phyloP scores from a whole-genome alignment of 1,140 invertebrate species.

The Drosophila guanche region DNA sequence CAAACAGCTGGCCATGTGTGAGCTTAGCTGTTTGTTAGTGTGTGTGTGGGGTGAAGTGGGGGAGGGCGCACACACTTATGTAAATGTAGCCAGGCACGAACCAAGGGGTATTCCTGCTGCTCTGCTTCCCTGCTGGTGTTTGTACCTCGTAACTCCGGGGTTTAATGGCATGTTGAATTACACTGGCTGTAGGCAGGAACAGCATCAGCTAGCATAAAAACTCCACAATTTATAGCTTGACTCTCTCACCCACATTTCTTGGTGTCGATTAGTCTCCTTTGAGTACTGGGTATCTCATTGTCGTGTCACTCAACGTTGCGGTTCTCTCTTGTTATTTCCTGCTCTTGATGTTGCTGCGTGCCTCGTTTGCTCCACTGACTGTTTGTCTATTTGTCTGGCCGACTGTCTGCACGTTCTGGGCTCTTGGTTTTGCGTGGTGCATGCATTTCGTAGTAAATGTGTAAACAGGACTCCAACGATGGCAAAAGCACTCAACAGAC shows the following conservation, averaged over 20 bases:
- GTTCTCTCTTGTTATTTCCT: slow-evolving; percentile 1
- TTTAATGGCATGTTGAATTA: neutral
- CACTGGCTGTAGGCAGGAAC: too few species aligned
- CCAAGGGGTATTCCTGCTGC: slow-evolving; percentile 16
- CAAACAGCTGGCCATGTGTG: slow-evolving; percentile 46
- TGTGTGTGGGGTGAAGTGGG: slow-evolving; percentile 6
- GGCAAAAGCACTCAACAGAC: slow-evolving; percentile 39
- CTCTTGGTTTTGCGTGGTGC: slow-evolving; percentile 42
- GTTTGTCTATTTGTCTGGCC: slow-evolving; percentile 43
- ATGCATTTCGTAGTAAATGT: slow-evolving; percentile 76
- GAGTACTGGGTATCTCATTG: neutral
- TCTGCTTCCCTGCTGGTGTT: slow-evolving; percentile 25
- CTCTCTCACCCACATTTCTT: neutral
- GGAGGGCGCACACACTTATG: slow-evolving; percentile 71
- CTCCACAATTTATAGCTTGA: neutral
- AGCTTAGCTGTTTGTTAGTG: slow-evolving; percentile 16
- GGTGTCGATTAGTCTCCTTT: too few species aligned
- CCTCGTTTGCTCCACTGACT: slow-evolving; percentile 1
- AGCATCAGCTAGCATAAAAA: too few species aligned
- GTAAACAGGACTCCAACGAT: slow-evolving; percentile 58
- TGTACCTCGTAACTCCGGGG: slow-evolving; percentile 6
- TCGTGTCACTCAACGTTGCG: too few species aligned
- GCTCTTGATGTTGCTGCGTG: slow-evolving; percentile 2
- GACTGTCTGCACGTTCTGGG: slow-evolving; percentile 67
- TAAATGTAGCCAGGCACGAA: slow-evolving; percentile 65